Percentiles rank a stretch among this genome's conserved stretches.
These are phyloP conservation scores for Drosophila eugracilis DNA, from an alignment of 1,140 invertebrate genomes.

Conservation along the genomic window DNA sequence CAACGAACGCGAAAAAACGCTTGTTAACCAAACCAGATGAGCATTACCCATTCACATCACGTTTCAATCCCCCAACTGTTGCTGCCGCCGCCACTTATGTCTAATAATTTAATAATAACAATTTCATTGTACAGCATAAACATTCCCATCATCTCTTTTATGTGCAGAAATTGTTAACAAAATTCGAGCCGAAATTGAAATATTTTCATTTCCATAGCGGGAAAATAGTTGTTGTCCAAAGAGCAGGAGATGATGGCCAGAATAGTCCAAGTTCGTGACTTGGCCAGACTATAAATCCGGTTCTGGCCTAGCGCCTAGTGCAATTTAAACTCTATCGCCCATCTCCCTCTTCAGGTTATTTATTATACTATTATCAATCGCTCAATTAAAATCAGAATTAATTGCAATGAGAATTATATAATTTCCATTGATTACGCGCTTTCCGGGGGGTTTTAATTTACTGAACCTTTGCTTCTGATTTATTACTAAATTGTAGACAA, in stretches of 20 bases:
- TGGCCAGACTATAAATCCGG: slow-evolving; percentile 37
- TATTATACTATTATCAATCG: slow-evolving; percentile 53
- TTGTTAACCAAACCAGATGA: slow-evolving; percentile 49
- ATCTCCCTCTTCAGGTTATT: slow-evolving; percentile 12
- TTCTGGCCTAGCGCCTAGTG: slow-evolving; percentile 40
- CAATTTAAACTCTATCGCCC: slow-evolving; percentile 44
- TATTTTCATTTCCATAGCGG: slow-evolving; percentile 26
- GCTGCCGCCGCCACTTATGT: slow-evolving; percentile 35
- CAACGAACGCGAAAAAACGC: slow-evolving; percentile 4
- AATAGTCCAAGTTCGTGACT: slow-evolving; percentile 39
- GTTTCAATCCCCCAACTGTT: slow-evolving; percentile 30
- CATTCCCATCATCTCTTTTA: slow-evolving; percentile 51
- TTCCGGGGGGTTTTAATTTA: slow-evolving; percentile 7
- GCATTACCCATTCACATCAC: slow-evolving; percentile 50
- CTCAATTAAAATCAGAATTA: slow-evolving; percentile 48
- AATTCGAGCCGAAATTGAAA: slow-evolving; percentile 26
- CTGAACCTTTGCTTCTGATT: slow-evolving; percentile 40
- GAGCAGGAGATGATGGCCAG: not conserved
- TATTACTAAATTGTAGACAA: slow-evolving; percentile 15
- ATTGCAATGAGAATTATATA: slow-evolving; percentile 43
- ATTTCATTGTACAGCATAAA: slow-evolving; percentile 54
- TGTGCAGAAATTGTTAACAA: slow-evolving; percentile 43
- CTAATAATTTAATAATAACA: slow-evolving; percentile 59
- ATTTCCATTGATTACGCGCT: slow-evolving; percentile 38
- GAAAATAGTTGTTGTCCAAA: slow-evolving; percentile 14